These are phyloP conservation scores for Dynastes grantii DNA, from an alignment of 2,888 invertebrate species.

Conservation along the genomic window DNA sequence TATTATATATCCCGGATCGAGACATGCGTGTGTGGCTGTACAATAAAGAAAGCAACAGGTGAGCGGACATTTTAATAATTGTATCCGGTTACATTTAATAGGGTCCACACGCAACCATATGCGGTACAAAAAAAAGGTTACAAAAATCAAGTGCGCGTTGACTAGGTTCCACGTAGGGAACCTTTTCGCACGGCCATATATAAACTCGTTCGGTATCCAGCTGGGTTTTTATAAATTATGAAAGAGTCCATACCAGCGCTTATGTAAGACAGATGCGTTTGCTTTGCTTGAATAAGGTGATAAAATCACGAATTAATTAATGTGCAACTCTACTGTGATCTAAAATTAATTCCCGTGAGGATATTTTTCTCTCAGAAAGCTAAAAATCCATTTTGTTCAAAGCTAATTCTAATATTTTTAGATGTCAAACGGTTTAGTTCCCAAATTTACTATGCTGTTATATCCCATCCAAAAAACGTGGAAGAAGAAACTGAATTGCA, in stretches of 20 bases:
- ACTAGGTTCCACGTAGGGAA: neutral
- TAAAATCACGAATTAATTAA: constrained; percentile 17
- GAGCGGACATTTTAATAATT: constrained; percentile 41
- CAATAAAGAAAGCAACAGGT: constrained; percentile 38
- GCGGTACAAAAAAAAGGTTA: constrained; percentile 18
- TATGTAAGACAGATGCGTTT: neutral
- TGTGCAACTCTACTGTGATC: too few relatives aligned
- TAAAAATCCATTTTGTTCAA: too few relatives aligned
- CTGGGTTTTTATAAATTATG: constrained; percentile 2
- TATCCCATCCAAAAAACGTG: too few relatives aligned
- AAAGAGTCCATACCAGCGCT: neutral
- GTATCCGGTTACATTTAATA: constrained; percentile 40
- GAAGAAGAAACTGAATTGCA: too few relatives aligned
- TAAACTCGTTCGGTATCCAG: constrained; percentile 14
- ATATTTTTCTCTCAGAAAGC: too few relatives aligned
- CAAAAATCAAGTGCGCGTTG: constrained; percentile 6
- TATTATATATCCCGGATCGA: constrained; percentile 12
- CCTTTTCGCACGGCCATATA: neutral
- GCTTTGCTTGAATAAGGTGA: neutral
- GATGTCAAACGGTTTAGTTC: too few relatives aligned
- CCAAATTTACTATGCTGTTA: too few relatives aligned
- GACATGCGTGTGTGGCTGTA: neutral
- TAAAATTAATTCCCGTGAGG: too few relatives aligned
- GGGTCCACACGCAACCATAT: constrained; percentile 39
- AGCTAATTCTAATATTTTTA: too few relatives aligned